A percentile compares a stretch with the other conserved stretches of the same genome.
These are phyloP conservation scores for Saccostrea glomerata DNA, from an alignment of 1,140 invertebrate genomes.

Conservation along the genomic window DNA sequence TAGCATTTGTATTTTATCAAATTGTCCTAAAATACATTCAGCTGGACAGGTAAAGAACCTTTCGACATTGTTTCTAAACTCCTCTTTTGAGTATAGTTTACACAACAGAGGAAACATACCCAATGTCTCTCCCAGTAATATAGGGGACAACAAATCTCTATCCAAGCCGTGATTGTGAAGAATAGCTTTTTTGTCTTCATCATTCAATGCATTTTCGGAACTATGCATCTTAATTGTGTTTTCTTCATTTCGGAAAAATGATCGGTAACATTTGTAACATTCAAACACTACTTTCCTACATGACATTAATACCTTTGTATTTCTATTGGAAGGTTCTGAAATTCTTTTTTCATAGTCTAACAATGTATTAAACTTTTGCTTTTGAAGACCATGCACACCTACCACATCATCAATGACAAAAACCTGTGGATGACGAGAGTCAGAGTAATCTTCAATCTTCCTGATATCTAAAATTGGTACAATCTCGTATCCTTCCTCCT, in stretches of 20 bases:
- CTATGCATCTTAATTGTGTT: neutral
- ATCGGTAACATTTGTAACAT: neutral
- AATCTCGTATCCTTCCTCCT: too few species aligned
- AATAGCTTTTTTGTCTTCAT: neutral
- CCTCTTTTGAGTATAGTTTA: too few species aligned
- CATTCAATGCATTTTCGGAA: too few species aligned
- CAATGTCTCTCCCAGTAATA: too few species aligned
- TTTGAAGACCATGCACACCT: neutral
- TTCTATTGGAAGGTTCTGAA: neutral
- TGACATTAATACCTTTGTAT: neutral
- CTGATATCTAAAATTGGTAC: too few species aligned
- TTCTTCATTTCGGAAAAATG: neutral
- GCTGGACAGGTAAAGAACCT: too few species aligned
- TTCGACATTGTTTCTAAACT: too few species aligned
- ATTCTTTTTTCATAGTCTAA: neutral
- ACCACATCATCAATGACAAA: constrained; percentile 18
- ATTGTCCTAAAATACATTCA: neutral
- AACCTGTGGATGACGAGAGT: neutral
- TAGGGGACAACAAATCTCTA: too few species aligned
- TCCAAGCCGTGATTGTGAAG: neutral
- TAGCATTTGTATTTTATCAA: neutral
- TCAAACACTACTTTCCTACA: neutral
- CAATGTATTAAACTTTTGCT: neutral
- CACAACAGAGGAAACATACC: too few species aligned
- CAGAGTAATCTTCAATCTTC: too few species aligned